Evolutionary conservation across 2,113 vertebrate species (phyloP), one percentile per base, ranked within the genome.

Genomic region (Bothrops jararaca): DNA sequence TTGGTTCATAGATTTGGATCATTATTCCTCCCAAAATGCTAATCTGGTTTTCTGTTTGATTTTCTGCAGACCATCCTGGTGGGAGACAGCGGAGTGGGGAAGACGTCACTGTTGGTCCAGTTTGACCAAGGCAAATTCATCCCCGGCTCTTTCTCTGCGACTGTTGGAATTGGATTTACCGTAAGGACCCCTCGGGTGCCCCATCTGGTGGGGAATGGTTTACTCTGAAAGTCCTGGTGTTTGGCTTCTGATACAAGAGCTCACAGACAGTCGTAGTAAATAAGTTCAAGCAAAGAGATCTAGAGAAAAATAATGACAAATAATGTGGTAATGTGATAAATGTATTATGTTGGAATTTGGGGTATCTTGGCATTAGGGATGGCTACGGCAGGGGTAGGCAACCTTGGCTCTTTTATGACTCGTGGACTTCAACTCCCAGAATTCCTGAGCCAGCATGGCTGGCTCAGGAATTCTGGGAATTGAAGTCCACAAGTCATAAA

Each of bases 111-210:
- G 93, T 96, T 99, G 95, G 98, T 99, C 90, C 98, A 99, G 97
- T 99, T 99, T 42, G 98, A 99, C 95, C 98, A 99, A 97, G 98
- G 98, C 89, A 99, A 99, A 97, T 99, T 99, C 97, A 98, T 99
- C 92, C 98, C 98, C 0, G 98, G 98, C 54, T 99, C 98, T 91
- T 99, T 99, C 96, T 98, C 98, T 0, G 98, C 98, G 23, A 99
- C 98, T 0, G 98, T 99, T 94, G 98, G 98, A 96, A 99, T 99
- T 0, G 98, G 98, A 93, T 99, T 99, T 96, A 99, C 98, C 91
- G 98, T 99, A 97, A 99, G 98, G 95, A 89, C 57, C 3, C 1
- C 87, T 94, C 18, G 2, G 48, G 23, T 88, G 54, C 48, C 42
- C 10, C 45, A 85, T 85, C n/a, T 50, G 87, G 48, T 10, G 34